A percentile compares a stretch with the other conserved stretches of the same genome.
Conservation (phyloP, 2,888 invertebrate species). For the Cheilosia impressa region DNA sequence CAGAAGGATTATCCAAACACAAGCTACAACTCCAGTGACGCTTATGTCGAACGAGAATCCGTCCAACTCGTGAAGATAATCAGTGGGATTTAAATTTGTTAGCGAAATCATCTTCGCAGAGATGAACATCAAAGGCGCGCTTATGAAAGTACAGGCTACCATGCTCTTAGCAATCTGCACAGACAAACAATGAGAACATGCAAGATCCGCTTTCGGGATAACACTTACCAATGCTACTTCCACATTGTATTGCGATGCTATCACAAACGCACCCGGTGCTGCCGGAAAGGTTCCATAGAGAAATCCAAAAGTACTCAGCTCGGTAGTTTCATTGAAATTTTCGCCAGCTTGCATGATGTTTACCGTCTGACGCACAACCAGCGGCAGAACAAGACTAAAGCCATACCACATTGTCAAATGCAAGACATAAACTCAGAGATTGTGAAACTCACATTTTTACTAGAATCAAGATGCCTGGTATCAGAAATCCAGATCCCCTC, state of each 20-base stretch:
- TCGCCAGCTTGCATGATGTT: slow-evolving; percentile 89
- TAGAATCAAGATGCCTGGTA: slow-evolving; percentile 94
- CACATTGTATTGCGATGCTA: slow-evolving; percentile 93
- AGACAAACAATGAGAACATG: background rate
- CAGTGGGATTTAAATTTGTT: slow-evolving; percentile 87
- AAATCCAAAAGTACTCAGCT: slow-evolving; percentile 96
- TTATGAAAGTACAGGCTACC: slow-evolving; percentile 97
- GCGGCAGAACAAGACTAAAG: slow-evolving; percentile 90
- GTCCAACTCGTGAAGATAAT: slow-evolving; percentile 91
- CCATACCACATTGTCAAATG: slow-evolving; percentile 22
- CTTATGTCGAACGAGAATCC: slow-evolving; percentile 93
- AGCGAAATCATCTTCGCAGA: slow-evolving; percentile 96
- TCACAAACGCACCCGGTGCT: slow-evolving; percentile 98
- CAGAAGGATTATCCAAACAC: slow-evolving; percentile 91
- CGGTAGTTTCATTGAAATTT: slow-evolving; percentile 90
- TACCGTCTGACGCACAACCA: slow-evolving; percentile 94
- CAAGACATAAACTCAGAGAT: background rate
- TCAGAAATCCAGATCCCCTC: slow-evolving; percentile 90
- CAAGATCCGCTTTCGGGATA: background rate
- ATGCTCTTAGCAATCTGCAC: slow-evolving; percentile 94
- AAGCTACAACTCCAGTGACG: slow-evolving; percentile 90
- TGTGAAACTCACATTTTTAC: slow-evolving; percentile 90
- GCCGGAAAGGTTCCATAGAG: slow-evolving; percentile 98
- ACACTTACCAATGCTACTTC: slow-evolving; percentile 92
- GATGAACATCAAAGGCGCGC: slow-evolving; percentile 97